phyloP scores from a whole-genome alignment of 2,113 vertebrate genomes.

The Rhinoderma darwinii region DNA sequence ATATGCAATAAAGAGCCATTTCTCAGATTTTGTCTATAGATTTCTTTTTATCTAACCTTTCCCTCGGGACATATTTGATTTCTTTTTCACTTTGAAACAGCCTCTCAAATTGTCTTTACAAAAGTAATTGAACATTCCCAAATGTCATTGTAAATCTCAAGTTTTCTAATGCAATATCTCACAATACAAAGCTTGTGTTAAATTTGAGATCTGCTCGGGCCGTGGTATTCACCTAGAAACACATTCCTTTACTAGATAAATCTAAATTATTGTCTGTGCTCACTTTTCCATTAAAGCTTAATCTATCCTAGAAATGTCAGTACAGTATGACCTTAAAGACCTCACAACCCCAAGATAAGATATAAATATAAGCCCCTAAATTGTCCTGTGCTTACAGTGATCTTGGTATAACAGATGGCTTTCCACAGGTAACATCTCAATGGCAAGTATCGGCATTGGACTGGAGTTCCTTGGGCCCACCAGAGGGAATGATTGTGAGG shows the following conservation, averaged over 20 bases:
- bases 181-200: conserved; percentile 27
- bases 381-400: no score
- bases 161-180: conserved; percentile 31
- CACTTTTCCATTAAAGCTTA: conserved; percentile 2
- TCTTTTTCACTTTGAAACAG: conserved; percentile 12
- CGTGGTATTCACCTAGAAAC: not conserved
- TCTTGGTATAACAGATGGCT: not conserved
- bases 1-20: conserved; percentile 25
- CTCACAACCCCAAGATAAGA: not conserved
- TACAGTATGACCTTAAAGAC: not conserved
- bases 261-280: conserved; percentile 5
- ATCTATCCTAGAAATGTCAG: not conserved
- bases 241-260: not conserved
- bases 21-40: not conserved
- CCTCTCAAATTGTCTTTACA: conserved; percentile 44
- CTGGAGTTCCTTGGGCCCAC: no score
- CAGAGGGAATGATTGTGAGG: no score
- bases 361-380: not conserved
- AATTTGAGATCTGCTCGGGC: not conserved
- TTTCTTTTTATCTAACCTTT: conserved; percentile 40
- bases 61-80: conserved; percentile 42
- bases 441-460: no score
- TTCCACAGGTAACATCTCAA: not conserved
- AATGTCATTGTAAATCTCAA: conserved; percentile 44
- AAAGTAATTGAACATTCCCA: conserved; percentile 44